Evolutionary conservation across 2,797 vertebrate species (phyloP), one percentile per base, ranked within the genome.

Genomic region (Coracias cyanogaster): DNA sequence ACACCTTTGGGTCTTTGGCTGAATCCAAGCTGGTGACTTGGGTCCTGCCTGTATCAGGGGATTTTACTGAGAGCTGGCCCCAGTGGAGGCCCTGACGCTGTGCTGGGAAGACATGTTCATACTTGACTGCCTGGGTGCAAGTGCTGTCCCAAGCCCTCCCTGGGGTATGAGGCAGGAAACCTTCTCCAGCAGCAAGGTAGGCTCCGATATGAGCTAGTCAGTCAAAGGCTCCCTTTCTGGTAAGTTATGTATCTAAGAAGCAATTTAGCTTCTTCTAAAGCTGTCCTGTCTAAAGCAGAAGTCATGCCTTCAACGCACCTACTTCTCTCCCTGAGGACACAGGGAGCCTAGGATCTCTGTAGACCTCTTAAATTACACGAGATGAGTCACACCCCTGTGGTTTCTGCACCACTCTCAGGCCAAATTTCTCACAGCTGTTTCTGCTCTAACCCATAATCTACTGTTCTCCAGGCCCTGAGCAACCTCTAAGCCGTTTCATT

Each of bases 381-480:
- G 71, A 77, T 80, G 54, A 89, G 83, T 90, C 93, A 90, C 86
- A 85, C 62, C 72, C 69, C 71, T 93, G 86, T 90, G 93, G 95
- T 89, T 94, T 93, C 78, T 96, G 90, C 67, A 89, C 64, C 39
- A 70, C 51, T 80, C 60, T 92, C 22, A 15, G 57, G 51, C 67
- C 17, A 67, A 70, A 41, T 85, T 94, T 91, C 93, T 93, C 94
- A 92, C 88, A 96, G 90, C 62, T 94, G 62, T 83, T 77, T 80
- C 81, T 93, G 67, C 46, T 87, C 66, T 88, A 95, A 41, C 31
- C 48, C 80, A 51, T 52, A 43, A 90, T 51, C 91, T 94, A 6
- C 57, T 55, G 9, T 10, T 84, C 91, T 71, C 83, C 87, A 79
- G 87, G 45, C 62, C 60, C 20, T 3, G 13, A 89, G 26, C 60